Conservation (phyloP, 35 echinoderm and acorn worm species). For the Strongylocentrotus purpuratus region DNA sequence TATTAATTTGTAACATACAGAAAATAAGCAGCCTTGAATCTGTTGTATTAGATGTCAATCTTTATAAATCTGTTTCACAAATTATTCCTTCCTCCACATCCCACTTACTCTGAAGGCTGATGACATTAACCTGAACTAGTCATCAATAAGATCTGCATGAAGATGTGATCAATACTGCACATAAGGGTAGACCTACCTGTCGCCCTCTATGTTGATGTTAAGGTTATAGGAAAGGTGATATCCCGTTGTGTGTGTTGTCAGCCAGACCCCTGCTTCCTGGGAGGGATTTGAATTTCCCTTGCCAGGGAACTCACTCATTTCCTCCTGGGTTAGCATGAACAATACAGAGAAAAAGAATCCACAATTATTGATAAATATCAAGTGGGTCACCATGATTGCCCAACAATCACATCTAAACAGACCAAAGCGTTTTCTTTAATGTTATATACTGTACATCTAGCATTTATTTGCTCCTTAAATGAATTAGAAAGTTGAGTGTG, state of each 20-base stretch:
- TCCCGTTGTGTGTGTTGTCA: constrained; percentile 9
- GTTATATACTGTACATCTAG: background rate
- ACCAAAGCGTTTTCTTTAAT: no score
- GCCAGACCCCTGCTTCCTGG: constrained; percentile 29
- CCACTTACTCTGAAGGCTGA: no score
- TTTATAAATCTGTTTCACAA: no score
- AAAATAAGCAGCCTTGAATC: no score
- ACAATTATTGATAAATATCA: background rate
- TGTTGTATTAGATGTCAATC: no score
- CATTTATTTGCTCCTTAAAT: background rate
- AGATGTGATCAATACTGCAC: background rate
- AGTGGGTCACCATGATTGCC: background rate
- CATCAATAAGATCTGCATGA: no score
- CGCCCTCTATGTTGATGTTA: background rate
- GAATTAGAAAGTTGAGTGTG: no score
- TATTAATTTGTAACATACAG: no score
- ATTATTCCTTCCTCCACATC: no score
- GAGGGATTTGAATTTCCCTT: background rate
- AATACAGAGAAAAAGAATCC: background rate
- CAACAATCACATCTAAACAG: background rate
- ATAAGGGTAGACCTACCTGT: background rate
- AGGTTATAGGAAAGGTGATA: background rate
- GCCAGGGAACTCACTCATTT: constrained; percentile 23
- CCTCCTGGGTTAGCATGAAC: background rate
- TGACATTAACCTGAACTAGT: no score